Evolutionary conservation across 2,888 invertebrate species (phyloP).

Genomic region (Ophion costatus): DNA sequence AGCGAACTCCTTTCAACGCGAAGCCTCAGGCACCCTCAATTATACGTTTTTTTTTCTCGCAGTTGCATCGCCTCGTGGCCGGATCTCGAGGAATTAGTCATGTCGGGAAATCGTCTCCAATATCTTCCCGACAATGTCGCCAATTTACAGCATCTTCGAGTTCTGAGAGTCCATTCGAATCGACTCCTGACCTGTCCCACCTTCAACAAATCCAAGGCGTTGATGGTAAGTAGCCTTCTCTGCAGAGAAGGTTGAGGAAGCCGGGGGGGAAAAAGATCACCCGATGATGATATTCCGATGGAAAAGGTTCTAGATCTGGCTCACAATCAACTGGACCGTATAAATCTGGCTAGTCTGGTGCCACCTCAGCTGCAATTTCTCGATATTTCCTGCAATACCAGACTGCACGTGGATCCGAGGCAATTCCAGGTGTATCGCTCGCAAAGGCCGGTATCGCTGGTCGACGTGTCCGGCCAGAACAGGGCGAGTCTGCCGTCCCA

Average conservation of each 20-base stretch:
- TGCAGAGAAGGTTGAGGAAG: neutral
- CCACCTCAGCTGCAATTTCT: constrained; percentile 93
- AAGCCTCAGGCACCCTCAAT: neutral
- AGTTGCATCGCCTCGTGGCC: constrained; percentile 90
- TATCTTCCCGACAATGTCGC: constrained; percentile 91
- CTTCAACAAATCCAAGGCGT: constrained; percentile 89
- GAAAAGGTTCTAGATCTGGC: constrained; percentile 90
- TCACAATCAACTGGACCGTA: constrained; percentile 92
- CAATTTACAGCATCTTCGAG: constrained; percentile 88
- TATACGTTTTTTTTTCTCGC: constrained; percentile 23
- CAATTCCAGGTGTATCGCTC: constrained; percentile 92
- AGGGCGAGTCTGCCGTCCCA: constrained; percentile 87
- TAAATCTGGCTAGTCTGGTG: constrained; percentile 90
- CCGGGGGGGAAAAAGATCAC: neutral
- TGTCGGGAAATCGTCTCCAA: constrained; percentile 92
- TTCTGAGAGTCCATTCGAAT: constrained; percentile 93
- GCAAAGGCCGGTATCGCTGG: constrained; percentile 91
- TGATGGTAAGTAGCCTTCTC: constrained; percentile 85
- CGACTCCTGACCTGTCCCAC: constrained; percentile 90
- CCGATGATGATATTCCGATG: constrained; percentile 21
- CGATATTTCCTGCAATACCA: constrained; percentile 93
- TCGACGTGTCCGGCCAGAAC: constrained; percentile 93
- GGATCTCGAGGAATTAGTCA: constrained; percentile 91
- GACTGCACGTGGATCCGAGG: constrained; percentile 92
- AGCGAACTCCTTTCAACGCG: neutral